These are phyloP conservation scores for Charanyca ferruginea DNA, from an alignment of 2,888 invertebrate genomes.

Conservation along the genomic window DNA sequence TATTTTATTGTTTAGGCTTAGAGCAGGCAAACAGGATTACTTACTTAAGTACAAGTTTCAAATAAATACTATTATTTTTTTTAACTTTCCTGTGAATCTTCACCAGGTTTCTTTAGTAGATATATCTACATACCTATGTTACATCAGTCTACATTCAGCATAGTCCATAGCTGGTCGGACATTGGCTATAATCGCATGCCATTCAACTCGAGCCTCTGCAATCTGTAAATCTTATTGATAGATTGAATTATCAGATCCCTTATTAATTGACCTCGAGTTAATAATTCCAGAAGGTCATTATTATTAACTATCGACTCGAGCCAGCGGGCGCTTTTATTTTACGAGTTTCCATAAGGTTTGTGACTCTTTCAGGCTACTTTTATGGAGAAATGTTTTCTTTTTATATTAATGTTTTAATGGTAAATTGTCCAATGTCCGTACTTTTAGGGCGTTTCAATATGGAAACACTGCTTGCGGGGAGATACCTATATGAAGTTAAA, in stretches of 20 bases:
- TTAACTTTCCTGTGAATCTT: neutral
- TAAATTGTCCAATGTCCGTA: no score
- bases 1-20: slow-evolving; percentile 19
- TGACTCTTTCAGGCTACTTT: neutral
- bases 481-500: neutral
- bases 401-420: no score
- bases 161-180: no score
- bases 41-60: neutral
- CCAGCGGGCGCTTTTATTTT: neutral
- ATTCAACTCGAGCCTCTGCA: neutral
- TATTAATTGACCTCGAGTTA: neutral
- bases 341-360: neutral
- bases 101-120: neutral
- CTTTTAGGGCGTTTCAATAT: neutral
- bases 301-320: neutral
- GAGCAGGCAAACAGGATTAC: neutral
- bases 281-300: slow-evolving; percentile 2
- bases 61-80: neutral
- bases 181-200: neutral
- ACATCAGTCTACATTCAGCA: no score
- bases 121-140: no score
- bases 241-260: neutral
- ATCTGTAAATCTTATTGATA: neutral
- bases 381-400: neutral
- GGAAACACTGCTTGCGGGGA: neutral